phyloP scores from a whole-genome alignment of 2,113 vertebrate genomes.

The Rattus rattus region DNA sequence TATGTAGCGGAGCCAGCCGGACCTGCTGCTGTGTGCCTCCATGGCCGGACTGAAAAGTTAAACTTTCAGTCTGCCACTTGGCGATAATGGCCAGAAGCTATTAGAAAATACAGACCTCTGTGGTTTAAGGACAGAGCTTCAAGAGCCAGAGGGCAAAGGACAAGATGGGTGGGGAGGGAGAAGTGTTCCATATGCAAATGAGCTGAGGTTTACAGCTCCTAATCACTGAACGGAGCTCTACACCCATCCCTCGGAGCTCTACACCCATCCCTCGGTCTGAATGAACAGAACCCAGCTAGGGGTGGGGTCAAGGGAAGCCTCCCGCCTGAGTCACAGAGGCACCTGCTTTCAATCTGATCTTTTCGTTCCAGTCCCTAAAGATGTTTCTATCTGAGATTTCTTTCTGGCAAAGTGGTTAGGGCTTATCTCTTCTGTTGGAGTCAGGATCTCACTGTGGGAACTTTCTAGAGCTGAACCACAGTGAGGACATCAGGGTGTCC shows the following conservation, averaged over 20 bases:
- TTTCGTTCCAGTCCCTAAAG: not conserved
- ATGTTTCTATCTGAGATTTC: not conserved
- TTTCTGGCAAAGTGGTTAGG: not conserved
- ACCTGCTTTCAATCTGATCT: not conserved
- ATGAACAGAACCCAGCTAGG: not conserved
- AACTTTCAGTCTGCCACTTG: not conserved
- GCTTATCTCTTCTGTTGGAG: not conserved
- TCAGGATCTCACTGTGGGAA: not conserved
- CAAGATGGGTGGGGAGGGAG: not conserved
- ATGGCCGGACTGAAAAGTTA: not conserved
- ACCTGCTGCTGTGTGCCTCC: too few species aligned
- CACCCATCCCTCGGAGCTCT: not conserved
- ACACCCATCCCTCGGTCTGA: not conserved
- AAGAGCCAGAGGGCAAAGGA: not conserved
- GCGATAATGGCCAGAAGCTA: not conserved
- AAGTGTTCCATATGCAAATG: not conserved
- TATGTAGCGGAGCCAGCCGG: not conserved
- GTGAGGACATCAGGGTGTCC: not conserved
- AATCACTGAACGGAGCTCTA: not conserved
- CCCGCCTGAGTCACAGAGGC: accelerated
- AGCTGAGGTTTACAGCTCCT: not conserved
- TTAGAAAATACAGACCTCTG: not conserved
- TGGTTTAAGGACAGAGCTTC: not conserved
- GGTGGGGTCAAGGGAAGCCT: not conserved
- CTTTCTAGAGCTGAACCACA: not conserved